Evolutionary conservation across 2,797 vertebrate species (phyloP), one percentile per base, ranked within the genome.

Genomic region (Propithecus perrieri): DNA sequence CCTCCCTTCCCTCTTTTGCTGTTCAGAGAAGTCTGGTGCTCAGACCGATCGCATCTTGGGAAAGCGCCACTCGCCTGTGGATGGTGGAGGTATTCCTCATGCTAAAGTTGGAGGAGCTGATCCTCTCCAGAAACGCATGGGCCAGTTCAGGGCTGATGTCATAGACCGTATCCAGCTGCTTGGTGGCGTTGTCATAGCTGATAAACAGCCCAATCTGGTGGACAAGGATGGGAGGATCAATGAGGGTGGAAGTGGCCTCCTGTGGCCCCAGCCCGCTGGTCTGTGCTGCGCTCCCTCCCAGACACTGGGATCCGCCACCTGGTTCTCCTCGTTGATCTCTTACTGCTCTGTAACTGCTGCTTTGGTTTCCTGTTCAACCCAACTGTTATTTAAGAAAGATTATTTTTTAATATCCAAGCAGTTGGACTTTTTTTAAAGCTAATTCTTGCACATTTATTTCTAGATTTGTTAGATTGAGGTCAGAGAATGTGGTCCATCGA

Each of bases 171-270:
- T 99, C 99, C 96, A 99, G 20, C 94, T 99, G 99, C 97, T 99
- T 99, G 13, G 99, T 99, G 28, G 99, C 99, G 0, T 99, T 99
- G 98, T 99, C 99, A 0, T 99, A 99, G 98, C 99, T 99, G 72
- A 99, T 98, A 96, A 99, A 99, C 11, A 98, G 94, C 33, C 98
- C 98, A 20, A 99, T 98, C 99, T 99, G 87, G 50, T 1, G 69
- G 12, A 74, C 22, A 97, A 94, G 96, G 55, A 95, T 12, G 7
- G 96, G 91, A 93, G 6, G 46, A 26, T 41, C 14, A 1, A 7
- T 53, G 1, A 4, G 85, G 30, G 41, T 9, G 18, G 0, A 26
- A 17, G 46, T 9, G 11, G 1, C 1, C 18, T 26, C 0, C 2
- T 0, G 50, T 2, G 3, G 4, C 22, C 28, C 57, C 17, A 0